Conservation (phyloP, 2,888 invertebrate species). For the Noctua fimbriata region DNA sequence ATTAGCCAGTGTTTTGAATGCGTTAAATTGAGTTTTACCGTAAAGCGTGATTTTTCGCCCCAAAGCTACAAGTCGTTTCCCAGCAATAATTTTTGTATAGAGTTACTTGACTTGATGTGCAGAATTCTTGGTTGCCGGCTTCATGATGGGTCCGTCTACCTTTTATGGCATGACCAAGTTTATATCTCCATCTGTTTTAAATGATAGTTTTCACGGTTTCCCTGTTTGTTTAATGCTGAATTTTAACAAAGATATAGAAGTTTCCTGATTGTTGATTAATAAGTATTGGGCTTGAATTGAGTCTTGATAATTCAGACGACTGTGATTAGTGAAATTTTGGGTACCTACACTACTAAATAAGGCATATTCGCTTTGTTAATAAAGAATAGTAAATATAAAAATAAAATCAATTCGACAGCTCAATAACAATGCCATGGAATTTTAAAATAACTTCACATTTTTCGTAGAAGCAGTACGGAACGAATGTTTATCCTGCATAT, state of each 20-base stretch:
- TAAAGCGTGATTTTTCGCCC: no score
- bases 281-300: neutral
- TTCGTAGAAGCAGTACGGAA: conserved; percentile 42
- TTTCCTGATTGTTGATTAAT: neutral
- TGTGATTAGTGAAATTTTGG: neutral
- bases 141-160: no score
- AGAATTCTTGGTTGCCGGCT: no score
- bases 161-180: no score
- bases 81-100: no score
- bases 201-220: neutral
- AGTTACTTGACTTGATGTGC: no score
- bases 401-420: conserved; percentile 1
- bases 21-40: no score
- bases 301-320: neutral
- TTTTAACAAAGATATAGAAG: neutral
- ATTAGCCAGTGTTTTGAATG: no score
- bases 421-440: conserved; percentile 12
- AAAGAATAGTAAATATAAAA: neutral
- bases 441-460: conserved; percentile 28
- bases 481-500: conserved; percentile 43
- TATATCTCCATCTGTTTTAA: neutral
- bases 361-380: no score
- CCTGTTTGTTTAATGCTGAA: neutral
- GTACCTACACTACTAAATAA: neutral
- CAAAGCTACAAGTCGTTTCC: no score